Conservation (phyloP, 2,888 invertebrate genomes). For the Corbicula japonica region DNA sequence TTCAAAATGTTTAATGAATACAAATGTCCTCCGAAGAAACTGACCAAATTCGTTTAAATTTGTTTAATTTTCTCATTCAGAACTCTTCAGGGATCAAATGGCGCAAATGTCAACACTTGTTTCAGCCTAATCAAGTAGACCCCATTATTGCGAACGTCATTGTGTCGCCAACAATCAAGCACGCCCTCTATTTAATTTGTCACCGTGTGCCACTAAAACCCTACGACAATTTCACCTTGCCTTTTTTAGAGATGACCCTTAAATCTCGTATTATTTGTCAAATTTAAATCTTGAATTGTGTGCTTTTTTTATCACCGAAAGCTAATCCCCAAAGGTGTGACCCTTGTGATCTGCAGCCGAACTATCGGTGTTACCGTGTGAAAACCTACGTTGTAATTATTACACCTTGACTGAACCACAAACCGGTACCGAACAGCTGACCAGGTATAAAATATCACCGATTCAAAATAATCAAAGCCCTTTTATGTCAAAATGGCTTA, state of each 20-base stretch:
- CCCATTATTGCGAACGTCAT: conserved; percentile 9
- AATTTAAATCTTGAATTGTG: conserved; percentile 20
- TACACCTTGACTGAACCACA: conserved; percentile 29
- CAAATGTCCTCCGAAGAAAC: too few species aligned
- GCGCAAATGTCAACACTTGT: conserved; percentile 17
- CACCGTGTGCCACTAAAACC: conserved; percentile 17
- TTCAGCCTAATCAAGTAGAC: conserved; percentile 8
- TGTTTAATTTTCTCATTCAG: conserved; percentile 1
- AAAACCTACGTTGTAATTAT: conserved; percentile 34
- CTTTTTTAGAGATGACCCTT: conserved; percentile 21
- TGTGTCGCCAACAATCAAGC: conserved; percentile 16
- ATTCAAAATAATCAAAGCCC: conserved; percentile 51
- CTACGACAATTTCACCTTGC: conserved; percentile 12
- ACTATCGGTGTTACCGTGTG: conserved; percentile 28
- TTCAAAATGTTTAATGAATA: too few species aligned
- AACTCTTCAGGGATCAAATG: conserved; percentile 12
- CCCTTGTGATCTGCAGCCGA: conserved; percentile 1
- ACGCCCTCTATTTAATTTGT: conserved; percentile 15
- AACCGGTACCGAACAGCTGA: conserved; percentile 29
- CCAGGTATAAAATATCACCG: conserved; percentile 43
- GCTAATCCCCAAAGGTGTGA: conserved; percentile 40
- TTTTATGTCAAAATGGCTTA: conserved; percentile 50
- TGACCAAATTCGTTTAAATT: background rate
- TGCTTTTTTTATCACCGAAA: conserved; percentile 43
- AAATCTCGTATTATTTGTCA: conserved; percentile 5